These are phyloP conservation scores for Carassius gibelio DNA, from an alignment of 2,113 vertebrate species.

Conservation along the genomic window DNA sequence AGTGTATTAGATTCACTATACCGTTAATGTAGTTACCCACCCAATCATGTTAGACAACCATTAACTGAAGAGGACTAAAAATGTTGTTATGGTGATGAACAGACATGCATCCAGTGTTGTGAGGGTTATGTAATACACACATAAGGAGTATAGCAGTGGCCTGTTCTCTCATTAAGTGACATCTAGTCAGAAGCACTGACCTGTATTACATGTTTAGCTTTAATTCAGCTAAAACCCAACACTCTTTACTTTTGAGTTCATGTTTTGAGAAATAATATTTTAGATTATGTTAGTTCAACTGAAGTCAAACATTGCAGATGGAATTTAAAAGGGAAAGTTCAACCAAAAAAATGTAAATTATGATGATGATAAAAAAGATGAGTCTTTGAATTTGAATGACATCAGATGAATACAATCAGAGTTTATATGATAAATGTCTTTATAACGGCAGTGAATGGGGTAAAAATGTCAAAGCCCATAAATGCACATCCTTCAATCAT, in stretches of 20 bases:
- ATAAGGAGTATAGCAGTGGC: background rate
- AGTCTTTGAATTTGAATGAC: too few relatives aligned
- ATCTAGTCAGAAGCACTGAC: constrained; percentile 35
- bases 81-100: constrained; percentile 3
- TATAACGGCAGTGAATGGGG: too few relatives aligned
- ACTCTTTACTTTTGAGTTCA: background rate
- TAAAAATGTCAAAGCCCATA: too few relatives aligned
- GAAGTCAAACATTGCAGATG: background rate
- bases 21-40: background rate
- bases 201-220: background rate
- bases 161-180: constrained; percentile 32
- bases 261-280: background rate
- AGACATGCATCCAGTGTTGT: background rate
- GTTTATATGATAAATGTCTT: too few relatives aligned
- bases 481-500: too few relatives aligned
- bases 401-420: too few relatives aligned
- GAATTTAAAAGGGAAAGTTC: background rate
- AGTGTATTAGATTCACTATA: background rate
- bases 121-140: constrained; percentile 26
- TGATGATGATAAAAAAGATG: background rate
- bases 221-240: background rate
- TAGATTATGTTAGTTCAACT: background rate
- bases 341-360: background rate
- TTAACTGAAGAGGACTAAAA: constrained; percentile 21
- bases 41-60: constrained; percentile 1